These are phyloP conservation scores for Arremon aurantiirostris DNA, from an alignment of 2,797 vertebrate genomes.

Conservation along the genomic window DNA sequence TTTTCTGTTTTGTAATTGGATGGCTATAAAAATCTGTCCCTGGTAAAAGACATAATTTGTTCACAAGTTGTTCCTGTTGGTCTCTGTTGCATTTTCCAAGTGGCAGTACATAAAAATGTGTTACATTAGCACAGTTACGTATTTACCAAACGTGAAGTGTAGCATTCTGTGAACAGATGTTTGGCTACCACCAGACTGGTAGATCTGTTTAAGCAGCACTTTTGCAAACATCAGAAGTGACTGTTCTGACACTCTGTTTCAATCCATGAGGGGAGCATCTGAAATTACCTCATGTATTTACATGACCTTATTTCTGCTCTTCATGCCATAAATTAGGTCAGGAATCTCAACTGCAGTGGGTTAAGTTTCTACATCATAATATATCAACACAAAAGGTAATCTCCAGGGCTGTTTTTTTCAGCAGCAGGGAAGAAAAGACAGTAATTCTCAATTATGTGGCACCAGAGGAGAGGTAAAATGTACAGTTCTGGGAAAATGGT, in stretches of 20 bases:
- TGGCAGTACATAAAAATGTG: slow-evolving; percentile 7
- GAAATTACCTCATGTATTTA: slow-evolving; percentile 32
- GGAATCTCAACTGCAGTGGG: background rate
- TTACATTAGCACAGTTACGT: slow-evolving; percentile 21
- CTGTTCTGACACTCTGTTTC: background rate
- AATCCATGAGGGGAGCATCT: background rate
- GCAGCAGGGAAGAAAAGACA: slow-evolving; percentile 15
- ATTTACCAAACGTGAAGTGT: slow-evolving; percentile 44
- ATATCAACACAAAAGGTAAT: slow-evolving; percentile 15
- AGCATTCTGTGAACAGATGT: slow-evolving; percentile 51
- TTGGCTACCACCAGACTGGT: slow-evolving; percentile 45
- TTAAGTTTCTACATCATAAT: slow-evolving; percentile 41
- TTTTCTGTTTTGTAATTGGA: slow-evolving; percentile 4
- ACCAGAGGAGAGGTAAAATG: background rate
- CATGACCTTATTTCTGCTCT: slow-evolving; percentile 44
- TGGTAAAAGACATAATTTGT: slow-evolving; percentile 11
- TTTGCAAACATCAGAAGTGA: slow-evolving; percentile 60
- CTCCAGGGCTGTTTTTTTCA: background rate
- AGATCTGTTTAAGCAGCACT: slow-evolving; percentile 41
- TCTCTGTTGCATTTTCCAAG: slow-evolving; percentile 35
- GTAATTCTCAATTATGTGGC: slow-evolving; percentile 24
- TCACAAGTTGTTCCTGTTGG: slow-evolving; percentile 41
- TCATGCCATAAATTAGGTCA: slow-evolving; percentile 30
- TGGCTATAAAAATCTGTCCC: slow-evolving; percentile 48
- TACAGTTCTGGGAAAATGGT: background rate